Evolutionary conservation across 1,140 invertebrate species (phyloP).

Genomic region (Pseudachorutes palmiensis): DNA sequence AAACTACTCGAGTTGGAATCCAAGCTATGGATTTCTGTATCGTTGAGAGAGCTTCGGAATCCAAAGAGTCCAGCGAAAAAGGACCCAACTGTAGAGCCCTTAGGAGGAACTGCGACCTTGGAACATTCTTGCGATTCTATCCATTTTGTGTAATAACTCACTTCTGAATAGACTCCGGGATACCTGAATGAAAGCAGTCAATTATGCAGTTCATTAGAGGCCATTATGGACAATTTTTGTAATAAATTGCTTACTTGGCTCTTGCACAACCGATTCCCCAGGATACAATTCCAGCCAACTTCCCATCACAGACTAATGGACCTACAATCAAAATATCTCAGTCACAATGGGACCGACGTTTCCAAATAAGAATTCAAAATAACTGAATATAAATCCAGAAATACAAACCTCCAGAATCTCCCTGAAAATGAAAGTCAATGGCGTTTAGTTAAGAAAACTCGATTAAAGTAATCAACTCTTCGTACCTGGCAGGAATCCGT

Average conservation of each 20-base stretch:
- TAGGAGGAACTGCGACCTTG: neutral
- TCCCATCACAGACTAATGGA: constrained; percentile 29
- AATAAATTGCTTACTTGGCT: neutral
- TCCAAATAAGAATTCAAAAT: too few species aligned
- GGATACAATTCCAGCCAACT: constrained; percentile 28
- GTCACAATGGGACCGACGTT: too few species aligned
- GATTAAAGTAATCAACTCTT: neutral
- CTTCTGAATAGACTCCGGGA: constrained; percentile 33
- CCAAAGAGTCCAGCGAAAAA: neutral
- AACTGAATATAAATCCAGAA: too few species aligned
- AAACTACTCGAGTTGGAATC: neutral
- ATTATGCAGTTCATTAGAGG: too few species aligned
- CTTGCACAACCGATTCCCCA: constrained; percentile 32
- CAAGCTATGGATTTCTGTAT: neutral
- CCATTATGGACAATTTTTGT: too few species aligned
- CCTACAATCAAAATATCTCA: too few species aligned
- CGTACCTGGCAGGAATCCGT: constrained; percentile 35
- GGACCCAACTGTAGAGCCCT: neutral
- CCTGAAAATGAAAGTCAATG: constrained; percentile 7
- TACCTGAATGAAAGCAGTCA: constrained; percentile 6
- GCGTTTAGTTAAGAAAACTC: too few species aligned
- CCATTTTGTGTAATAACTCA: constrained; percentile 35
- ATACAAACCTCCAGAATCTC: constrained; percentile 20
- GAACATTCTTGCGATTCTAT: constrained; percentile 33
- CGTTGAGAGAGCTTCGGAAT: neutral